Conservation (phyloP, 2,113 vertebrate genomes). For the Setophaga coronata region DNA sequence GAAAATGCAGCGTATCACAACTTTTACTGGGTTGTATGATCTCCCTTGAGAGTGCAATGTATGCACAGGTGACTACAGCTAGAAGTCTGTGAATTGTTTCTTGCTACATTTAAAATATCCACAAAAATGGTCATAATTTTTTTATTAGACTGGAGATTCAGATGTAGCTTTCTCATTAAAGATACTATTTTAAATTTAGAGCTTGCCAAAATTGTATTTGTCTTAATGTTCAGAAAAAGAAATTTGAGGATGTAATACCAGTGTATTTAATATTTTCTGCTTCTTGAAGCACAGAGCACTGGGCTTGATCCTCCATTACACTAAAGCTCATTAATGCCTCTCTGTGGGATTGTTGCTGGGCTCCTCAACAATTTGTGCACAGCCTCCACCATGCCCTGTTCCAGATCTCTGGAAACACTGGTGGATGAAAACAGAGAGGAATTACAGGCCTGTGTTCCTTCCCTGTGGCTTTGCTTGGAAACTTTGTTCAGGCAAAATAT, state of each 20-base stretch:
- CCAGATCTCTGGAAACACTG: neutral
- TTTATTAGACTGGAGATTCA: neutral
- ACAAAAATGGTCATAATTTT: neutral
- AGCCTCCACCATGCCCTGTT: neutral
- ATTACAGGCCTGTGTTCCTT: neutral
- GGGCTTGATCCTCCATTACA: neutral
- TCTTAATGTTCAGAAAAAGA: neutral
- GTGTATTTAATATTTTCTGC: constrained; percentile 20
- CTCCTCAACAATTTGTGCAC: neutral
- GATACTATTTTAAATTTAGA: neutral
- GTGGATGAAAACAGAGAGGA: neutral
- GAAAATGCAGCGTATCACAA: neutral
- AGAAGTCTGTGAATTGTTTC: neutral
- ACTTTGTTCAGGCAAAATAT: neutral
- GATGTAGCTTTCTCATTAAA: neutral
- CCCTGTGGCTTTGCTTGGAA: neutral
- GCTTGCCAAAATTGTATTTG: neutral
- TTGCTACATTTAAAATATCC: constrained; percentile 6
- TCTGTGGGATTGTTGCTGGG: neutral
- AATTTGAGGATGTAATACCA: neutral
- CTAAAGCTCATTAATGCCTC: neutral
- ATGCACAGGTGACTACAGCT: neutral
- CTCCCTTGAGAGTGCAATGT: neutral
- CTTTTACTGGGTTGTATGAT: neutral
- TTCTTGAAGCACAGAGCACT: neutral